Percentiles rank a stretch among this genome's conserved stretches.
Evolutionary conservation across 2,888 invertebrate genomes (phyloP).

Genomic region (Chymomyza fuscimana): DNA sequence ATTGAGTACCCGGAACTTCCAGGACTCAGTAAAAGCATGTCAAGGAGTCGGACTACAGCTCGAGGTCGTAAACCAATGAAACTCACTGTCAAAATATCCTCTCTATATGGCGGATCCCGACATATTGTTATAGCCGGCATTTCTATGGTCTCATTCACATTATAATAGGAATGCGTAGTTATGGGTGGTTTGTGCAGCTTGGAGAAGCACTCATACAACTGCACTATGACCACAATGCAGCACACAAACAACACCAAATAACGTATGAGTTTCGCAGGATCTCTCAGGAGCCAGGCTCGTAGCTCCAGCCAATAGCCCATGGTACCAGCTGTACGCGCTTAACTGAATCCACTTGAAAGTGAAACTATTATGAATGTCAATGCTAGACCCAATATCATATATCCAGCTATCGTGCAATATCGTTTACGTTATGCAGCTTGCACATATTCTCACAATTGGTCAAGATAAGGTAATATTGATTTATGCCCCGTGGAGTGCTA

Average conservation of each 20-base stretch:
- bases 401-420: conserved; percentile 22
- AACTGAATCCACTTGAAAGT: conserved; percentile 35
- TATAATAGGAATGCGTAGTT: conserved; percentile 85
- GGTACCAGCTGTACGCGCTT: not conserved
- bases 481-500: conserved; percentile 42
- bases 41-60: no score
- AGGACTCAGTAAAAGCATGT: no score
- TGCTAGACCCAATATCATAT: conserved; percentile 1
- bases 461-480: conserved; percentile 68
- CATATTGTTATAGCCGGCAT: conserved; percentile 87
- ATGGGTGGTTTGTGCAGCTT: conserved; percentile 84
- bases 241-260: conserved; percentile 82
- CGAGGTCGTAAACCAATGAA: not conserved
- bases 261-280: conserved; percentile 82
- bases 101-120: conserved; percentile 84
- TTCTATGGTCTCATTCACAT: conserved; percentile 84
- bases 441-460: conserved; percentile 57
- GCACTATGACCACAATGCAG: conserved; percentile 82
- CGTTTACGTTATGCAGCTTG: conserved; percentile 40
- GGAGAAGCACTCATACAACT: conserved; percentile 82
- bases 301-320: conserved; percentile 77
- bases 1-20: no score
- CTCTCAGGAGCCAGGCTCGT: conserved; percentile 76
- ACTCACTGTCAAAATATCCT: conserved; percentile 82
- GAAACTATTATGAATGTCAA: conserved; percentile 51